Evolutionary conservation across 35 echinoderm and acorn worm species (phyloP), one percentile per base, ranked within the genome.

Genomic region (Apostichopus japonicus): DNA sequence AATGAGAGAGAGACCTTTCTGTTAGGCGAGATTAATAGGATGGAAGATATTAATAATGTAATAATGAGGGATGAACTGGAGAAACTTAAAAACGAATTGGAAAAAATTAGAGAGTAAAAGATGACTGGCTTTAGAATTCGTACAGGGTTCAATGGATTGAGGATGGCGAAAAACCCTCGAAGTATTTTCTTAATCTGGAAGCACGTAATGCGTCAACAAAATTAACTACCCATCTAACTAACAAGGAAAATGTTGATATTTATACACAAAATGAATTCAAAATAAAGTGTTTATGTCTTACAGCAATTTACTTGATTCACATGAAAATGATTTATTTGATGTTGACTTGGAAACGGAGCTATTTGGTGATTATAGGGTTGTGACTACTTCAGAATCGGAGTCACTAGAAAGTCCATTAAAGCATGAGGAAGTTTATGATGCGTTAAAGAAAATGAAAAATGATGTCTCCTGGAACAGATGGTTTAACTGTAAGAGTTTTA

Each of bases 401-500:
- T 73, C 23, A 10, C 25, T 91, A 54, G 90, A 91, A 91, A 53
- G 90, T 80, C 90, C 90, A 10, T 77, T 91, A 44, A 53, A 24
- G 67, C 25, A 77, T 79, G 72, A 91, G 8, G 90, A 91, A 79
- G 65, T 90, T 71, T 25, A 53, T 4, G 62, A 78, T 55, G 90
- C 90, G 2, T 79, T 79, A 8, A 65, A 65, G 23, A 79, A 79
- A n/a, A 78, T 72, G 53, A n/a, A 81, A 62, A 82, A 81, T 92
- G 54, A 79, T 56, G 16, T 92, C 77, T n/a, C 77, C 90, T 10
- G 90, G 90, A 5, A 59, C 77, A 23, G 78, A 92, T 27, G 91
- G 78, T 59, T 92, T 82, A 83, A 83, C 77, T 82, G 77, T 33
- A n/a, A n/a, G 53, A 92, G 56, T 65, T 83, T 65, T 92, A 92